A percentile compares a stretch with the other conserved stretches of the same genome.
Evolutionary conservation across 1,140 invertebrate species (phyloP).

Genomic region (Drosophila miranda): DNA sequence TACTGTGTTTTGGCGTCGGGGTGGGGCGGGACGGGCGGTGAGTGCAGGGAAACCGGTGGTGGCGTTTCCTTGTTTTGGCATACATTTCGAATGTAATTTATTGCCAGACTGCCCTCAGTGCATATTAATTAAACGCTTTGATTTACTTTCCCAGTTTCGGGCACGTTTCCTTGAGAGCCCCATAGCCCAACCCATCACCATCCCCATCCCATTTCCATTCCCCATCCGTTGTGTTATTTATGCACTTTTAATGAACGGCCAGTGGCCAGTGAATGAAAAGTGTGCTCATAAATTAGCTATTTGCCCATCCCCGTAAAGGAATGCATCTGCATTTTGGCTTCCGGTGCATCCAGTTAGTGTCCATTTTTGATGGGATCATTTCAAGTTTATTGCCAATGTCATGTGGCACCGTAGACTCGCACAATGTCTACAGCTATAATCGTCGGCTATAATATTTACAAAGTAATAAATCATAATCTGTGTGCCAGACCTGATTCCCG

Average conservation of each 20-base stretch:
- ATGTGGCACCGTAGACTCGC: conserved; percentile 24
- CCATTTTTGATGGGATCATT: conserved; percentile 6
- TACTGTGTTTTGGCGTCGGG: background rate
- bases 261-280: conserved; percentile 1
- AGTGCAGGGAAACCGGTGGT: background rate
- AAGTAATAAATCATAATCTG: conserved; percentile 13
- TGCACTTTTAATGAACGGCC: conserved; percentile 52
- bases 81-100: conserved; percentile 48
- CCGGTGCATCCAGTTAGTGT: conserved; percentile 1
- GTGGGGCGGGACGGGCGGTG: background rate
- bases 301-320: background rate
- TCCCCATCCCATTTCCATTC: no score
- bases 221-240: conserved; percentile 43
- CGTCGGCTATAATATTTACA: conserved; percentile 11
- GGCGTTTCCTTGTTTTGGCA: conserved; percentile 30
- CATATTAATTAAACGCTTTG: conserved; percentile 46
- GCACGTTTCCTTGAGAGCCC: background rate
- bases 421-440: conserved; percentile 30
- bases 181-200: no score
- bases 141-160: conserved; percentile 34
- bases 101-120: conserved; percentile 24
- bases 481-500: background rate
- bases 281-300: conserved; percentile 5
- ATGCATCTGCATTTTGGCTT: conserved; percentile 3
- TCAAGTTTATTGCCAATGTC: conserved; percentile 40